A percentile compares a stretch with the other conserved stretches of the same genome.
Evolutionary conservation across 1,140 invertebrate species (phyloP).

Genomic region (Eupeodes corollae): DNA sequence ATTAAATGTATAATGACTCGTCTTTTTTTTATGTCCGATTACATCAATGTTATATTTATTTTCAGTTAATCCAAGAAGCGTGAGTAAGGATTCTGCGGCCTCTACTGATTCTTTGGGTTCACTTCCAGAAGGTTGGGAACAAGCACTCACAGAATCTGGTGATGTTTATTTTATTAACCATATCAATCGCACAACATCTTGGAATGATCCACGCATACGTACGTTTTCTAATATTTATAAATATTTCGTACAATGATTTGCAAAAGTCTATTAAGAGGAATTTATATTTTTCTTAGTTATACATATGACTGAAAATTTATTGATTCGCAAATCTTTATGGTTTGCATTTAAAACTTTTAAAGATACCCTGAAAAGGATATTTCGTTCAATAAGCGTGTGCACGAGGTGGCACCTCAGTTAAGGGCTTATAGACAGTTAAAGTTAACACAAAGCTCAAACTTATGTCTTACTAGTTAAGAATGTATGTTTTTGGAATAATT

Average conservation of each 20-base stretch:
- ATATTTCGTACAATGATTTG: neutral
- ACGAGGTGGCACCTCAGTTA: too few species aligned
- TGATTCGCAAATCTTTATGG: neutral
- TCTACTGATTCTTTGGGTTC: constrained; percentile 53
- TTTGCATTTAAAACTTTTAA: neutral
- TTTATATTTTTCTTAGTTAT: neutral
- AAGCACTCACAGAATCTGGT: constrained; percentile 82
- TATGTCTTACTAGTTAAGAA: too few species aligned
- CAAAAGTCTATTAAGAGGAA: neutral
- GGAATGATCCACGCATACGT: constrained; percentile 96
- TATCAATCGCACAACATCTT: constrained; percentile 83
- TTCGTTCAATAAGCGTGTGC: too few species aligned
- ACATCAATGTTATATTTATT: neutral
- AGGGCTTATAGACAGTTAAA: too few species aligned
- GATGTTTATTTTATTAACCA: constrained; percentile 98
- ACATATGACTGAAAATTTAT: neutral
- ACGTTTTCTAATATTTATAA: constrained; percentile 42
- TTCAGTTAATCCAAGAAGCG: constrained; percentile 1
- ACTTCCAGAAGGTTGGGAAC: constrained; percentile 92
- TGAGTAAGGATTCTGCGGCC: constrained; percentile 11
- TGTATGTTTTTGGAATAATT: too few species aligned
- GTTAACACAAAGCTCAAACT: too few species aligned
- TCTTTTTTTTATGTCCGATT: too few species aligned
- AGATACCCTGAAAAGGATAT: too few species aligned
- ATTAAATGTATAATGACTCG: neutral